Conservation (phyloP, 1,140 invertebrate species). For the Drosophila bocqueti region DNA sequence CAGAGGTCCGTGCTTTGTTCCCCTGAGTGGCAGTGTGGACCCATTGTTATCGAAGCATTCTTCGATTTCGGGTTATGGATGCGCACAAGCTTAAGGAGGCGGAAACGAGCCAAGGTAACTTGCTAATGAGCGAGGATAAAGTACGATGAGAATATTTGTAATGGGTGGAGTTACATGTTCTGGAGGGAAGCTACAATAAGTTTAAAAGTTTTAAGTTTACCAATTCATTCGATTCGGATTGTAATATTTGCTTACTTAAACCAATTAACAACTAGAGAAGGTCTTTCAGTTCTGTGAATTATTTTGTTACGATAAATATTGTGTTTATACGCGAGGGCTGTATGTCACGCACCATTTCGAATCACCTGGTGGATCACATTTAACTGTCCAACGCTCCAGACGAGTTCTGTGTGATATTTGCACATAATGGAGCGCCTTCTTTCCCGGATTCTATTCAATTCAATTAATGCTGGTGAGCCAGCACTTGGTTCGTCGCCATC, state of each 20-base stretch:
- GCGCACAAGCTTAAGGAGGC: slow-evolving; percentile 21
- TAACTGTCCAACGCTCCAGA: slow-evolving; percentile 5
- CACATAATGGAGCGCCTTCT: slow-evolving; percentile 36
- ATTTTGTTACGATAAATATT: no score
- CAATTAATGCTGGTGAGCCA: slow-evolving; percentile 23
- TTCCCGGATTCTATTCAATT: slow-evolving; percentile 38
- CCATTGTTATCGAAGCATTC: slow-evolving; percentile 17
- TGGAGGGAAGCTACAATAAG: background rate
- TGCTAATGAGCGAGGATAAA: slow-evolving; percentile 13
- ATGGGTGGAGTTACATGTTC: no score
- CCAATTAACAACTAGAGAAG: no score
- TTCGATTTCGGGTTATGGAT: slow-evolving; percentile 26
- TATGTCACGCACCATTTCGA: background rate
- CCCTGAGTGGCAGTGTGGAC: slow-evolving; percentile 10
- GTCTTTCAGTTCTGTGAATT: no score
- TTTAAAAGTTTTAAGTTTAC: background rate
- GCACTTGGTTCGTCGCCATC: slow-evolving; percentile 14
- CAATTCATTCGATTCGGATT: background rate
- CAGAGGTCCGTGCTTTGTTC: slow-evolving; percentile 3
- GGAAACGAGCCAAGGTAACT: slow-evolving; percentile 29
- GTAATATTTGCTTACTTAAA: no score
- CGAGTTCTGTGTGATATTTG: slow-evolving; percentile 31
- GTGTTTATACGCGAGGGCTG: background rate
- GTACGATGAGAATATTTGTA: background rate
- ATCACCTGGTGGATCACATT: slow-evolving; percentile 1